Percentiles rank a stretch among this genome's conserved stretches.
Evolutionary conservation across 2,113 vertebrate species (phyloP).

Genomic region (Manacus vitellinus): DNA sequence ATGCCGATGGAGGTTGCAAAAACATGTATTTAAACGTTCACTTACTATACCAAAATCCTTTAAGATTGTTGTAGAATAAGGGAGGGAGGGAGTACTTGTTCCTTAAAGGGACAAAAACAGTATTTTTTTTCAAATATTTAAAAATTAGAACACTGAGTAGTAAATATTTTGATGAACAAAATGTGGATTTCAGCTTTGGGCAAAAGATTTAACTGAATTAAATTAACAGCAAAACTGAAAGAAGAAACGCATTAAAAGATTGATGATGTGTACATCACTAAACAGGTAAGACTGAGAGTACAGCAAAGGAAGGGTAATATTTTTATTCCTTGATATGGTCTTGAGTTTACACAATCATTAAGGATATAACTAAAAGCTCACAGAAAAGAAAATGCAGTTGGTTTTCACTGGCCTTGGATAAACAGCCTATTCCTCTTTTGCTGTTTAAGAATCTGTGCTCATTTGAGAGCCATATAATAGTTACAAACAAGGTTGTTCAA

Average conservation of each 20-base stretch:
- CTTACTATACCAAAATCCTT: not conserved
- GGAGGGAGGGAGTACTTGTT: not conserved
- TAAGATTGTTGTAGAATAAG: not conserved
- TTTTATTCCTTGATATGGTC: not conserved
- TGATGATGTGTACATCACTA: not conserved
- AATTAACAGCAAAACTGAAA: not conserved
- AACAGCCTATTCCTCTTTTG: not conserved
- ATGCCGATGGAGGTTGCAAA: not conserved
- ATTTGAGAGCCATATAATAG: not conserved
- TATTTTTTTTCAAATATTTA: not conserved
- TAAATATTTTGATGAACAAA: not conserved
- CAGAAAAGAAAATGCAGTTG: not conserved
- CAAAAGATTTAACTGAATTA: not conserved
- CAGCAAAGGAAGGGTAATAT: not conserved
- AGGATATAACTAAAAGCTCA: not conserved
- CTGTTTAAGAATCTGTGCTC: not conserved
- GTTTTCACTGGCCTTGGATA: not conserved
- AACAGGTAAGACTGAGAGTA: not conserved
- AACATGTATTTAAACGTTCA: not conserved
- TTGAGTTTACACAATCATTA: not conserved
- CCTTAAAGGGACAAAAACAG: not conserved
- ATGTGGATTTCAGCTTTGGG: not conserved
- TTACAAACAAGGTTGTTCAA: slow-evolving; percentile 51
- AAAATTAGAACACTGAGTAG: not conserved
- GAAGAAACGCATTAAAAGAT: not conserved